Base-by-base conservation (phyloP, 2,888 invertebrate genomes). In the Coecobrya sp. region DNA sequence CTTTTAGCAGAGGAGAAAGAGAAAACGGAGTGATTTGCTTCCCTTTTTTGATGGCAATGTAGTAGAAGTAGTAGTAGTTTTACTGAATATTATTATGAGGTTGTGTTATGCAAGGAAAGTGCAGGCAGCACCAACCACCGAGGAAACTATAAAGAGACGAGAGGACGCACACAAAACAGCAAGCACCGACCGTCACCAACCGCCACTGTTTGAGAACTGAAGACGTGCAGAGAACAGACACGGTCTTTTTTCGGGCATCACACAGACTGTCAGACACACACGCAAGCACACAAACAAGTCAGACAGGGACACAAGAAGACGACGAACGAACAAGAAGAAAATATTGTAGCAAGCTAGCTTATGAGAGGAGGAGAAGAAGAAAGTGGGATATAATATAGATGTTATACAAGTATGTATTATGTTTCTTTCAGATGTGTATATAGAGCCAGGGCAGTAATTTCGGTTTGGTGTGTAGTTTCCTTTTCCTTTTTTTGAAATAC, bases 211-310 rank as follows among this genome's bases (percentile, higher is more conserved):
- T 45, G 42, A 49, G 76, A 76, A 76, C 76, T 76, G 49, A 76
- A 76, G 76, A 76, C 76, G 76, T 76, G 76, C 76, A 45, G 22
- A 19, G 49, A 76, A 49, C 76, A 76, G 76, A 76, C 76, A 76
- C 45, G 76, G 76, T 76, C 76, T 76, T 76, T 76, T 76, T 49
- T 76, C 76, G 22, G 42, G 42, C 76, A 76, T 42, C 68, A 76
- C 45, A 76, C 45, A 76, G 76, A 8, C 76, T 76, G 76, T 76
- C 76, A 76, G 76, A 45, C 76, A 76, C 76, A 76, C 45, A 76
- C 76, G 49, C 76, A 76, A 76, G 76, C 76, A 76, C 45, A 76
- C 45, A 76, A 49, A 27, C 62, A 27, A 70, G 76, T 76, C 45
- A 76, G 76, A 76, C 70, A 70, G 76, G 76, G 49, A 76, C 76